Evolutionary conservation across 2,888 invertebrate genomes (phyloP).

Genomic region (Lepetodrilus schrolli): DNA sequence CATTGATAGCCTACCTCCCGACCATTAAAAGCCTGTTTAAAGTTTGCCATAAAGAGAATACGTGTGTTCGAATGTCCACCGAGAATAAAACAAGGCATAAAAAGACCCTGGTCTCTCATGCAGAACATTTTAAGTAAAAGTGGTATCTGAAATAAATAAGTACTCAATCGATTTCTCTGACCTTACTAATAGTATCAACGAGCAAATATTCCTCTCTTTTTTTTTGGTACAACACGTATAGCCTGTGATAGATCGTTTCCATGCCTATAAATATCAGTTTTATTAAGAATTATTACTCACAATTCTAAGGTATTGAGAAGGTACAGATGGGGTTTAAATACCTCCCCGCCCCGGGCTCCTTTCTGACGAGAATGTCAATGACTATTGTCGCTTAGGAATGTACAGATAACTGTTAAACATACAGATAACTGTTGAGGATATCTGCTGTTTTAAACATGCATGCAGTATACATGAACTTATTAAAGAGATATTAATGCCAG

Average conservation of each 20-base stretch:
- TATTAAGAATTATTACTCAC: not conserved
- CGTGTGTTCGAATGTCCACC: not conserved
- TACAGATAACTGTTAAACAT: no score
- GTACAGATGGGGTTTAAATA: no score
- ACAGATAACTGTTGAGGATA: no score
- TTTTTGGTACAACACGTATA: not conserved
- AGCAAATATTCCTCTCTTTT: no score
- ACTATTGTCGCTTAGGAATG: not conserved
- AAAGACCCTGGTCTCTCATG: not conserved
- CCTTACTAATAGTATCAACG: no score
- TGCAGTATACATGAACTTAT: no score
- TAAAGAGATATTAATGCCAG: no score
- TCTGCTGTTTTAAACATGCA: no score
- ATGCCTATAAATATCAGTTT: not conserved
- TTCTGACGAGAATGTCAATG: not conserved
- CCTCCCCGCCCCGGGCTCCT: not conserved
- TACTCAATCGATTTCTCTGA: no score
- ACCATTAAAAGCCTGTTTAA: conserved; percentile 8
- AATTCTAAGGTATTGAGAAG: no score
- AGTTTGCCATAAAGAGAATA: not conserved
- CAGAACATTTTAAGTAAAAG: not conserved
- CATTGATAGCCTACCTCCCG: not conserved
- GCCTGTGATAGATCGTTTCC: not conserved
- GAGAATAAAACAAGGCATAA: not conserved
- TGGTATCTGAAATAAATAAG: not conserved